These are phyloP conservation scores for Drosophila pandora DNA, from an alignment of 1,140 invertebrate species.

Conservation along the genomic window DNA sequence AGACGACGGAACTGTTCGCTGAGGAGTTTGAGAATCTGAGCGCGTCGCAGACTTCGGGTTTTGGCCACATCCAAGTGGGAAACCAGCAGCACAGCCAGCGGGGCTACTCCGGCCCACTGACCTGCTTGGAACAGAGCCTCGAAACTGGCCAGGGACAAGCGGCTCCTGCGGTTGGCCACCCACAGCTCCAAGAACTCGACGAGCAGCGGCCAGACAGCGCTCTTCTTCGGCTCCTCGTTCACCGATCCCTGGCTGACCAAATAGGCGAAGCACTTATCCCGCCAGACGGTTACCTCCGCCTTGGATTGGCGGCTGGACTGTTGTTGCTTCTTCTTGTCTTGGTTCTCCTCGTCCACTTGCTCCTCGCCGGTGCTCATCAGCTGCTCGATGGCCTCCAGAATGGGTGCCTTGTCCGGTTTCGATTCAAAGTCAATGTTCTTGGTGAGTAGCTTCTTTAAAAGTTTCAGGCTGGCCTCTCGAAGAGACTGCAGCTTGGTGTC, in stretches of 20 bases:
- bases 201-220: constrained; percentile 33
- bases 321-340: constrained; percentile 3
- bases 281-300: constrained; percentile 21
- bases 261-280: constrained; percentile 52
- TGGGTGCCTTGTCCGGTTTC: not conserved
- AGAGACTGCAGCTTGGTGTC: constrained; percentile 38
- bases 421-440: constrained; percentile 13
- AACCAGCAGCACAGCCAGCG: constrained; percentile 17
- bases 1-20: constrained; percentile 24
- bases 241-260: constrained; percentile 36
- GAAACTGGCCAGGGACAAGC: constrained; percentile 36
- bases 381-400: constrained; percentile 44
- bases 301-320: constrained; percentile 13
- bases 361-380: constrained; percentile 22
- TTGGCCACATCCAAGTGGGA: constrained; percentile 12
- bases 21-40: constrained; percentile 44
- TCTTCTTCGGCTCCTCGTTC: not conserved
- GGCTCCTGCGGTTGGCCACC: constrained; percentile 35
- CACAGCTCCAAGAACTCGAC: constrained; percentile 14
- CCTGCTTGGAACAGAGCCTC: constrained; percentile 33
- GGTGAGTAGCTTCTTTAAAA: constrained; percentile 33
- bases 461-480: constrained; percentile 48
- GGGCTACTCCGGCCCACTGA: constrained; percentile 39
- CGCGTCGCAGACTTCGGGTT: constrained; percentile 34
- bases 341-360: constrained; percentile 6